A percentile compares a stretch with the other conserved stretches of the same genome.
These are phyloP conservation scores for Platyura marginata DNA, from an alignment of 1,140 invertebrate genomes.

Conservation along the genomic window DNA sequence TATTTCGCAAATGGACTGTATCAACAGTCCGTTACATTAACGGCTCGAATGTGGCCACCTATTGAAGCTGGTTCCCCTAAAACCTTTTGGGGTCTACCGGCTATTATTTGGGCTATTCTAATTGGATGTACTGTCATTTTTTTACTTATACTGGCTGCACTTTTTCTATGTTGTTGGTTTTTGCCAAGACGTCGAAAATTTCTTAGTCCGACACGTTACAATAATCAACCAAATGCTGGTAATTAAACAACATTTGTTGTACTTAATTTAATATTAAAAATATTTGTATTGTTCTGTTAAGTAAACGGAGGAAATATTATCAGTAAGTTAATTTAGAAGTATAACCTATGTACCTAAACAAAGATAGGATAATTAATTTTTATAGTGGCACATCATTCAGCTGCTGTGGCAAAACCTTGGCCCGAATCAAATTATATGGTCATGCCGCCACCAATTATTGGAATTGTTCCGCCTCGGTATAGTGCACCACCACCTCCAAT, in stretches of 20 bases:
- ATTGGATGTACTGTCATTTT: slow-evolving; percentile 1
- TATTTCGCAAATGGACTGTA: slow-evolving; percentile 8
- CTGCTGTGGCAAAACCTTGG: no score
- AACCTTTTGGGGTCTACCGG: slow-evolving; percentile 3
- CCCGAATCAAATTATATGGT: background rate
- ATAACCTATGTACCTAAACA: background rate
- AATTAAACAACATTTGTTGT: no score
- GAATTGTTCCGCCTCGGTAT: background rate
- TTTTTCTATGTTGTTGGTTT: slow-evolving; percentile 4
- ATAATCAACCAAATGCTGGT: no score
- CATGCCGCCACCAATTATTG: background rate
- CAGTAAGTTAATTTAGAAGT: no score
- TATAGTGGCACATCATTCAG: background rate
- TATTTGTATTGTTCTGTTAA: no score
- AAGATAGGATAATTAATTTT: no score
- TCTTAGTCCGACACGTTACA: slow-evolving; percentile 3
- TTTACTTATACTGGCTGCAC: background rate
- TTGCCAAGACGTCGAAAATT: slow-evolving; percentile 2
- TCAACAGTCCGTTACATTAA: slow-evolving; percentile 31
- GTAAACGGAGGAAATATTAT: no score
- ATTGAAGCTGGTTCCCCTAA: slow-evolving; percentile 3
- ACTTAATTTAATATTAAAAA: no score
- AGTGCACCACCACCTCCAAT: slow-evolving; percentile 1
- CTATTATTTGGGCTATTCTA: slow-evolving; percentile 2
- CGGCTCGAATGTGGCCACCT: slow-evolving; percentile 28